Percentiles rank a stretch among this genome's conserved stretches.
Evolutionary conservation across 30 jellyfish, hydroid and myxozoan genomes (phyloP).

Genomic region (Mastigias papua): DNA sequence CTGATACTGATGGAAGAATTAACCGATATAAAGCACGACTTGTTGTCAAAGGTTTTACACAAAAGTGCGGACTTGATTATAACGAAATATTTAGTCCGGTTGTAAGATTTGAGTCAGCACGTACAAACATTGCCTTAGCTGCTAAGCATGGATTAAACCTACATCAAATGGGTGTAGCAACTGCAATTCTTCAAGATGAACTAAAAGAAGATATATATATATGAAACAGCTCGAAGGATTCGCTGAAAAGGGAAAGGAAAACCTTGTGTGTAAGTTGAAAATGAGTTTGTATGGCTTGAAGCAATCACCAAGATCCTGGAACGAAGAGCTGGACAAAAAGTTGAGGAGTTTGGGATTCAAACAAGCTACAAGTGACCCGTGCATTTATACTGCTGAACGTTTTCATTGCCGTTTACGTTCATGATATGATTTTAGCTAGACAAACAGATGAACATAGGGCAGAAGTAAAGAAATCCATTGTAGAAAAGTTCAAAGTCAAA

Average conservation of each 20-base stretch:
- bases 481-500: constrained; percentile 34
- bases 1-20: constrained; percentile 41
- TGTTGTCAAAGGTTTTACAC: constrained; percentile 56
- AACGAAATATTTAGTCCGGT: constrained; percentile 64
- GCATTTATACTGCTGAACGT: constrained; percentile 14
- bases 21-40: constrained; percentile 61
- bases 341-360: constrained; percentile 28
- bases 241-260: constrained; percentile 33
- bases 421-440: constrained; percentile 58
- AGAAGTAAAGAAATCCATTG: constrained; percentile 2
- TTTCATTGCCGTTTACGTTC: constrained; percentile 65
- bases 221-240: constrained; percentile 83
- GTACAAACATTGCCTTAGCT: constrained; percentile 67
- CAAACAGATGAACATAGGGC: background rate
- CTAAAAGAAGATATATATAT: constrained; percentile 39
- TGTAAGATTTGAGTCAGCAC: constrained; percentile 50
- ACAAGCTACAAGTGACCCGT: constrained; percentile 41
- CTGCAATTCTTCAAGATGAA: constrained; percentile 61
- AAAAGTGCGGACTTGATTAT: constrained; percentile 54
- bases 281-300: constrained; percentile 37
- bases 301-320: constrained; percentile 77
- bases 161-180: background rate
- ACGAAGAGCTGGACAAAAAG: constrained; percentile 38
- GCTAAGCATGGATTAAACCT: constrained; percentile 4
- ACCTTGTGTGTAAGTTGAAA: constrained; percentile 65